Percentiles rank a stretch among this genome's conserved stretches.
Evolutionary conservation across 2,888 invertebrate genomes (phyloP).

Genomic region (Smittia aterrima): DNA sequence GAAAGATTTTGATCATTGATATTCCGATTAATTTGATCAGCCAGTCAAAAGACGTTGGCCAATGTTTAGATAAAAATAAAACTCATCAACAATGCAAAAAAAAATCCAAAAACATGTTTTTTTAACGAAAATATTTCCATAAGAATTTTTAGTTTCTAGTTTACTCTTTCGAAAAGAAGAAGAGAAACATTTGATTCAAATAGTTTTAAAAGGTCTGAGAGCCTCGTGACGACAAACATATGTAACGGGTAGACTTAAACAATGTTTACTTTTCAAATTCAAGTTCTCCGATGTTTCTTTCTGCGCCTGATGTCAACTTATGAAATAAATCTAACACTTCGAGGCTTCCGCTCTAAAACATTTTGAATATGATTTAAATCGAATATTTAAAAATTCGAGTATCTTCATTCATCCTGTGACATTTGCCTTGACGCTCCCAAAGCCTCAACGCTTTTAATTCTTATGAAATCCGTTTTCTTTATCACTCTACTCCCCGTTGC

Average conservation of each 20-base stretch:
- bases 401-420: too few relatives aligned
- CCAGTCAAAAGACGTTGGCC: too few relatives aligned
- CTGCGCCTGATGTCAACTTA: too few relatives aligned
- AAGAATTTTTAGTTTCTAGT: background rate
- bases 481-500: conserved; percentile 1
- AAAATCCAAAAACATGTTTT: conserved; percentile 13
- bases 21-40: too few relatives aligned
- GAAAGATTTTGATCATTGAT: too few relatives aligned
- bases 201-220: background rate
- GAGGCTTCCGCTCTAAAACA: too few relatives aligned
- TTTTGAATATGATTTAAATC: too few relatives aligned
- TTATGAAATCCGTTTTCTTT: background rate
- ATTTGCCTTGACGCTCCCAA: background rate
- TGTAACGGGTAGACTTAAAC: too few relatives aligned
- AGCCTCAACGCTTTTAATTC: background rate
- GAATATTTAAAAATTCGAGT: too few relatives aligned
- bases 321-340: too few relatives aligned
- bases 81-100: conserved; percentile 10
- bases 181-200: background rate
- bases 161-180: background rate
- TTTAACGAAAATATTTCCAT: background rate
- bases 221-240: conserved; percentile 21
- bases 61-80: background rate
- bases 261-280: too few relatives aligned
- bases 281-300: too few relatives aligned